phyloP scores from a whole-genome alignment of 2,797 vertebrate genomes.

The Borostomias antarcticus region DNA sequence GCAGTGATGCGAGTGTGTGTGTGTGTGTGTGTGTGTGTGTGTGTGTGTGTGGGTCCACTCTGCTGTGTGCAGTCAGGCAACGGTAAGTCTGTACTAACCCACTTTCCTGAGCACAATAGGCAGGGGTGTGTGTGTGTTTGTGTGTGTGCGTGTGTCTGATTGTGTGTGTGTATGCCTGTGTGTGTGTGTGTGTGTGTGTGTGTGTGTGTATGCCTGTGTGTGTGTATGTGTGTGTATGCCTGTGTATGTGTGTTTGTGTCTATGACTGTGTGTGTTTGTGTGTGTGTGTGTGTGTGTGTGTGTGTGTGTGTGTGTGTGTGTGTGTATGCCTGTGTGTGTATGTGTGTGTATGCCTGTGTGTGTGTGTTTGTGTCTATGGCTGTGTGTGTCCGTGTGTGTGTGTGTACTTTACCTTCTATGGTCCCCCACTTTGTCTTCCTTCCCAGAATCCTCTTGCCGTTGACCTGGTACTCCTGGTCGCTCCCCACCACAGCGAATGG shows the following conservation, averaged over 20 bases:
- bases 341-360: constrained; percentile 16
- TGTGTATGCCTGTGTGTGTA: not conserved
- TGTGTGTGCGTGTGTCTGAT: too few relatives aligned
- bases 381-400: constrained; percentile 1
- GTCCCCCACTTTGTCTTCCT: constrained; percentile 90
- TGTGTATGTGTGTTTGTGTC: not conserved
- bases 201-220: too few relatives aligned
- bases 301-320: constrained; percentile 10
- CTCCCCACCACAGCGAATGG: constrained; percentile 89
- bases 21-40: too few relatives aligned
- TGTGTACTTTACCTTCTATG: constrained; percentile 82
- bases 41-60: too few relatives aligned
- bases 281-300: not conserved
- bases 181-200: too few relatives aligned
- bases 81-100: not conserved
- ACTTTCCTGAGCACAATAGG: constrained; percentile 16
- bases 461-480: constrained; percentile 88
- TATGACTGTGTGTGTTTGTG: constrained; percentile 8
- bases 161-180: constrained; percentile 19
- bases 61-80: not conserved
- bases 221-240: constrained; percentile 24
- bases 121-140: not conserved
- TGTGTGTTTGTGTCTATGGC: constrained; percentile 5
- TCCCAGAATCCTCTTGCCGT: constrained; percentile 85
- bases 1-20: not conserved